These are phyloP conservation scores for Ephydatia muelleri DNA, from an alignment of 37 sponge, comb jelly and placozoan species.

Conservation along the genomic window DNA sequence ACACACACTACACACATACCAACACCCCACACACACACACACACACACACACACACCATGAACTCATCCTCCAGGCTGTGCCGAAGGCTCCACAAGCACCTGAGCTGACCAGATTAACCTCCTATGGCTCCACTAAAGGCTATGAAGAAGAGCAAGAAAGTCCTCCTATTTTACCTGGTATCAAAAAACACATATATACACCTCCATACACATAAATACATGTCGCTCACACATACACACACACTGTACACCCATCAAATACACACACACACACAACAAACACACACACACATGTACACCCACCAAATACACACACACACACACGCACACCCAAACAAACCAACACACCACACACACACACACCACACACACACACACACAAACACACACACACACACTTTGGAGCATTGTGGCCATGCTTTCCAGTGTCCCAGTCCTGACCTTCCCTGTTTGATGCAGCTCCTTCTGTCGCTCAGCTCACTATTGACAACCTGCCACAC, in stretches of 20 bases:
- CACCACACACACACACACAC: neutral
- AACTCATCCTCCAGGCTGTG: slow-evolving; percentile 94
- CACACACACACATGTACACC: neutral
- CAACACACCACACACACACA: neutral
- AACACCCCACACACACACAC: neutral
- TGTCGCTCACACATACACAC: neutral
- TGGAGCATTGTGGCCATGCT: slow-evolving; percentile 41
- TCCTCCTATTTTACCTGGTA: too few species aligned
- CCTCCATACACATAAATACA: neutral
- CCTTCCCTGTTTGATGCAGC: slow-evolving; percentile 30
- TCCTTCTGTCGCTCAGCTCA: slow-evolving; percentile 72
- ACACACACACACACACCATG: slow-evolving; percentile 21
- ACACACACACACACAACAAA: neutral
- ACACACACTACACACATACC: neutral
- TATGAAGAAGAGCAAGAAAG: slow-evolving; percentile 15
- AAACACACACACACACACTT: slow-evolving; percentile 23
- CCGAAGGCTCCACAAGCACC: slow-evolving; percentile 94
- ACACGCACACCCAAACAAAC: neutral
- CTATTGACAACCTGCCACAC: slow-evolving; percentile 61
- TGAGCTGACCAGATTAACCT: slow-evolving; percentile 69
- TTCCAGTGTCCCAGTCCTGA: slow-evolving; percentile 68
- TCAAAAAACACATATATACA: too few species aligned
- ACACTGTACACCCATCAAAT: too few species aligned
- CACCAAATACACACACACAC: neutral
- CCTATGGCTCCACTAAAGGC: slow-evolving; percentile 63